Conservation (phyloP, 2,113 vertebrate genomes). For the Garra rufa region DNA sequence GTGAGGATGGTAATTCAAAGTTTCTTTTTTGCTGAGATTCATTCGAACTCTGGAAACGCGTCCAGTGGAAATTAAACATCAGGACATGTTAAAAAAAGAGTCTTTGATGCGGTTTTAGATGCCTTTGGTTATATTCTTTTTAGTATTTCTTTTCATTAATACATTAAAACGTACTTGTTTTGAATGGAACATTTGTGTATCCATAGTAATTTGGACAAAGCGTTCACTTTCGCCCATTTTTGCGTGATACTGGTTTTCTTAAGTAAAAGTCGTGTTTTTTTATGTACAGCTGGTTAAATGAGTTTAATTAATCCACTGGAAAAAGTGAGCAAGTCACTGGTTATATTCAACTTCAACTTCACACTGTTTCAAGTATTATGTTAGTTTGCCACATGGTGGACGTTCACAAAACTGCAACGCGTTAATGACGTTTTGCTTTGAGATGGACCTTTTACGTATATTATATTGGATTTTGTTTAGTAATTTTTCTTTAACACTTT, state of each 20-base stretch:
- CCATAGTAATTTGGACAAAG: neutral
- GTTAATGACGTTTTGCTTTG: neutral
- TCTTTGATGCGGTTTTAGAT: neutral
- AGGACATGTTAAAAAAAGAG: neutral
- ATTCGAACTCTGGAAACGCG: neutral
- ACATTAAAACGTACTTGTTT: neutral
- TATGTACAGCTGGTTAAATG: neutral
- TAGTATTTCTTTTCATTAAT: neutral
- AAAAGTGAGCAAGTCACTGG: neutral
- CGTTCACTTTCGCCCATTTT: neutral
- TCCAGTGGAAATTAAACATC: neutral
- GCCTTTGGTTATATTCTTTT: neutral
- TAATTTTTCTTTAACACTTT: too few relatives aligned
- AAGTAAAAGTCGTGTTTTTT: neutral
- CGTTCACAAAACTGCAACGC: slow-evolving; percentile 15
- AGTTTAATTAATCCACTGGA: neutral
- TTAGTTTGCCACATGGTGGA: slow-evolving; percentile 29
- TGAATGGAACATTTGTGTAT: neutral
- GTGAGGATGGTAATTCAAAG: neutral
- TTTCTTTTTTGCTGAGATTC: neutral
- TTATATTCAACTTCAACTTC: too few relatives aligned
- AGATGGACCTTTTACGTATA: neutral
- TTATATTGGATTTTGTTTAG: neutral
- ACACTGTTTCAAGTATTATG: slow-evolving; percentile 9
- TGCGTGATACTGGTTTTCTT: neutral